Evolutionary conservation across 2,888 invertebrate species (phyloP).

Genomic region (Drosophila birchii): DNA sequence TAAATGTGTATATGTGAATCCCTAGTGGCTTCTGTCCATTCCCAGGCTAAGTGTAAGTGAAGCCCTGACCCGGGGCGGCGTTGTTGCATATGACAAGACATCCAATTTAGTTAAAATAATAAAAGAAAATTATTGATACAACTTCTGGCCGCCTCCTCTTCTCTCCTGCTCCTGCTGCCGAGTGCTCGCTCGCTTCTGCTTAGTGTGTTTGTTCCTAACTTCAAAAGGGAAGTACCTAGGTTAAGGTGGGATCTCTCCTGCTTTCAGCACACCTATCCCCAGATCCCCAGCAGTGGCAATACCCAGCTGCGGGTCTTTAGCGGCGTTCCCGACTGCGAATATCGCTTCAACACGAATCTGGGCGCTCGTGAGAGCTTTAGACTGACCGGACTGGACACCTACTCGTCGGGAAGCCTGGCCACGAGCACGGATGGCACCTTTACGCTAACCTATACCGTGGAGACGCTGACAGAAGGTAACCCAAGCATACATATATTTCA

Average conservation of each 20-base stretch:
- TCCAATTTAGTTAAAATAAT: conserved; percentile 60
- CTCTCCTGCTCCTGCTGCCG: neutral
- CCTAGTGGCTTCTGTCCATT: conserved; percentile 26
- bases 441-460: conserved; percentile 52
- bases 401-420: conserved; percentile 64
- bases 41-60: conserved; percentile 32
- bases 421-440: conserved; percentile 53
- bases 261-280: conserved; percentile 88
- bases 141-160: neutral
- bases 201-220: no score
- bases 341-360: conserved; percentile 70
- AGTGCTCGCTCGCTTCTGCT: neutral
- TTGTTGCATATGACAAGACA: conserved; percentile 65
- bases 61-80: conserved; percentile 16
- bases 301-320: conserved; percentile 91
- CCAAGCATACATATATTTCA: conserved; percentile 6
- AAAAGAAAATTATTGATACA: conserved; percentile 51
- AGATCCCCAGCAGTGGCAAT: conserved; percentile 86
- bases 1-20: conserved; percentile 39
- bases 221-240: neutral
- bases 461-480: conserved; percentile 56
- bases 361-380: conserved; percentile 50
- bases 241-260: neutral
- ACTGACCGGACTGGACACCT: conserved; percentile 66
- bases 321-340: conserved; percentile 86